A percentile compares a stretch with the other conserved stretches of the same genome.
These are phyloP conservation scores for Dynastes maya DNA, from an alignment of 2,888 invertebrate species.

Conservation along the genomic window DNA sequence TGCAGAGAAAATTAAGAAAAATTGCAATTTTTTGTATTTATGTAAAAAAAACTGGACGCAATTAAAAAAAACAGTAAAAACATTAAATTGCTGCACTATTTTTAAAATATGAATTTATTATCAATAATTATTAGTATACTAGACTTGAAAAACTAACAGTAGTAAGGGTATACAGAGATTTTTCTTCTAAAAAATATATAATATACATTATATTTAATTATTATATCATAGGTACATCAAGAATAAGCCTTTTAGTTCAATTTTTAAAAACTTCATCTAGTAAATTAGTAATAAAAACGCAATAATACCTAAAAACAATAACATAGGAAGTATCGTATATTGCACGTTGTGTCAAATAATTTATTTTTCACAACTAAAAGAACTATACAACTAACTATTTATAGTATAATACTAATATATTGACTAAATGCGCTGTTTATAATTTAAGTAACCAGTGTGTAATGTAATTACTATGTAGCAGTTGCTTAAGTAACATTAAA, in stretches of 20 bases:
- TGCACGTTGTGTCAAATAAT: slow-evolving; percentile 65
- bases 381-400: slow-evolving; percentile 60
- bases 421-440: slow-evolving; percentile 68
- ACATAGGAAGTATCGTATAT: slow-evolving; percentile 65
- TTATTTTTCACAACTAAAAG: slow-evolving; percentile 61
- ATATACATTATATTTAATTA: neutral
- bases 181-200: slow-evolving; percentile 7
- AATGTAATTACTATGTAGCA: neutral
- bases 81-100: slow-evolving; percentile 20
- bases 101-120: neutral
- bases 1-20: neutral
- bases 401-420: slow-evolving; percentile 67
- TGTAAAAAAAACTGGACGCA: slow-evolving; percentile 9
- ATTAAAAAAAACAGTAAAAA: neutral
- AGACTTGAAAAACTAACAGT: neutral
- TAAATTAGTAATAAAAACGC: no score
- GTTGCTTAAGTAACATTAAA: no score
- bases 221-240: slow-evolving; percentile 8
- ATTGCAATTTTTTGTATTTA: neutral
- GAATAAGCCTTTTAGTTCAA: slow-evolving; percentile 9
- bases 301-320: slow-evolving; percentile 49
- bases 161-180: neutral
- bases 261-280: neutral
- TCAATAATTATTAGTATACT: neutral
- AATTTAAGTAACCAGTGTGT: slow-evolving; percentile 64